A percentile compares a stretch with the other conserved stretches of the same genome.
Conservation (phyloP, 1,140 invertebrate species). For the Nephila pilipes region DNA sequence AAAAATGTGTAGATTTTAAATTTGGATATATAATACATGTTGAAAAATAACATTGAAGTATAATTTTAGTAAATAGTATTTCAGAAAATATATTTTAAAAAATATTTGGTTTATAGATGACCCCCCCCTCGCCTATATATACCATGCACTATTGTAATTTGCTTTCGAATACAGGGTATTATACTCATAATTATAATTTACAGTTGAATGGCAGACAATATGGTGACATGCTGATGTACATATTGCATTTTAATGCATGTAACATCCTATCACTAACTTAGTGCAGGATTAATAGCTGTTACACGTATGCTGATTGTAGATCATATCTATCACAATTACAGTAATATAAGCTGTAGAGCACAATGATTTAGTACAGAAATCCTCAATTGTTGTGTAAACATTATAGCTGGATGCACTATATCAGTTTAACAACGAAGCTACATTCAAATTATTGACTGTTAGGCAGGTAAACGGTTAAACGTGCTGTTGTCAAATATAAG, state of each 20-base stretch:
- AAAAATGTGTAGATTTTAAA: too few relatives aligned
- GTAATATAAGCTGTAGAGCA: background rate
- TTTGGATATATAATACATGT: too few relatives aligned
- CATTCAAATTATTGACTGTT: background rate
- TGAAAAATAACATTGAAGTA: too few relatives aligned
- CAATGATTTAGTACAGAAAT: background rate
- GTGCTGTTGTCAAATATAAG: background rate
- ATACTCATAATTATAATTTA: background rate
- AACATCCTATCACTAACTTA: background rate
- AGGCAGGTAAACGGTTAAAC: too few relatives aligned
- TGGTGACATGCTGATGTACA: background rate
- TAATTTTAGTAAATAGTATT: too few relatives aligned
- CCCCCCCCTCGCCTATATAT: too few relatives aligned
- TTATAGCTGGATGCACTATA: background rate
- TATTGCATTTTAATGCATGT: background rate
- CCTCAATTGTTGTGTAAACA: background rate
- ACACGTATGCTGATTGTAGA: background rate
- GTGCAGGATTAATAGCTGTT: background rate
- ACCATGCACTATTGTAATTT: background rate
- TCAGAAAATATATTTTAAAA: too few relatives aligned
- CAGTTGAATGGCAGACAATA: background rate
- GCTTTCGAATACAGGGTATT: background rate
- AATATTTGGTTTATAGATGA: too few relatives aligned
- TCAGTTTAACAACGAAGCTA: background rate
- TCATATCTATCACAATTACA: background rate